Base-by-base conservation (phyloP, 1,140 invertebrate species). In the Sarcophaga bullata region DNA sequence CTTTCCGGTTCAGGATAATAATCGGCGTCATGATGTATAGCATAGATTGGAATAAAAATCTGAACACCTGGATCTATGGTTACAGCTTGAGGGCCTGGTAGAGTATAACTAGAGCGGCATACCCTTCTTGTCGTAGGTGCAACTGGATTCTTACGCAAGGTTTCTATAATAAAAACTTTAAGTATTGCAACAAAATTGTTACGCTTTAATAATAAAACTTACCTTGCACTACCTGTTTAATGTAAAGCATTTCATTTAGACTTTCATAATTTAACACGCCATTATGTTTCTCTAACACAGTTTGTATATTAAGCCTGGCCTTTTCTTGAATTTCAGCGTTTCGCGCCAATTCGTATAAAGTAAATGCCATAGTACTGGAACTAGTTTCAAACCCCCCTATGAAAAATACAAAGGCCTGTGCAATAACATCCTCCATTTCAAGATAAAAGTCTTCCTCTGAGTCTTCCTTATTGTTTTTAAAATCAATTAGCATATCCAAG, bases 141-240 rank as follows among this genome's bases (percentile, higher is more conserved):
- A 2, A 85, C 75, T 8, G 92, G 92, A 86, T 93, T 91, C 54
- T 91, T 86, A 81, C 82, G 80, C 15, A 84, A 9, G 5, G 73
- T 84, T 83, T 85, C 83, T 82, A 25, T 47, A 82, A 15, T 0
- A 81, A 50, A 83, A 46, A n/a, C 6, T 37, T 37, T 37, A 62
- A 80, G 54, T 13, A 13, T 13, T 5, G 1, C 5, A 13, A 3
- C 11, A 62, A 62, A 62, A 62, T 37, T n/a, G 10, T 17, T 2
- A 2, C 8, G 13, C 11, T 50, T 73, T 49, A 80, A 73, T 76
- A 47, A 25, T n/a, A n/a, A n/a, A 73, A 84, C 88, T 86, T 87
- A 93, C 92, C 93, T 54, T 91, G 90, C 13, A 94, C 86, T 0
- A 93, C 91, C 87, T 92, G 92, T 73, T 94, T 92, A 83, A 94